phyloP scores from a whole-genome alignment of 2,113 vertebrate species.

The Atrichornis clamosus region DNA sequence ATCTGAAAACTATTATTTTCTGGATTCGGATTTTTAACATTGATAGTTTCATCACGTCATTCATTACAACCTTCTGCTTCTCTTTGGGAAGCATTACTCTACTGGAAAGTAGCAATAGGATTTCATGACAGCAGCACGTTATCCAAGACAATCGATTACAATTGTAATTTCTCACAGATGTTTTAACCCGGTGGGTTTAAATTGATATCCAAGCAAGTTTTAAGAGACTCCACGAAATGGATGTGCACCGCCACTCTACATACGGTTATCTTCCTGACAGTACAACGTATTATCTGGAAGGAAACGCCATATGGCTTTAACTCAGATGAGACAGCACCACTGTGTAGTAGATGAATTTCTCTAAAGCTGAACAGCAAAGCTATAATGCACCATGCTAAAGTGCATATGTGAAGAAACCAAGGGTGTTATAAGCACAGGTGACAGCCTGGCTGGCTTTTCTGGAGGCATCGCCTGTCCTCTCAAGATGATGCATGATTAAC shows the following conservation, averaged over 20 bases:
- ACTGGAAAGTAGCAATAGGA: slow-evolving; percentile 15
- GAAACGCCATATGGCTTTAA: slow-evolving; percentile 4
- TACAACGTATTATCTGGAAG: background rate
- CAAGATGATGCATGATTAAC: background rate
- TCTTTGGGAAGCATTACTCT: slow-evolving; percentile 15
- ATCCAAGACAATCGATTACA: slow-evolving; percentile 19
- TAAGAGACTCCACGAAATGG: background rate
- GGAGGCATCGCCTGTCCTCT: background rate
- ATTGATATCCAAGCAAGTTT: slow-evolving; percentile 14
- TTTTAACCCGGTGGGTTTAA: background rate
- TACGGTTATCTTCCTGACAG: background rate
- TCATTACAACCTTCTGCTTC: slow-evolving; percentile 4
- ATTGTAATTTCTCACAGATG: slow-evolving; percentile 44
- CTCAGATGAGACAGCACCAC: background rate
- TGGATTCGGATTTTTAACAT: background rate
- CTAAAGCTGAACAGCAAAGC: background rate
- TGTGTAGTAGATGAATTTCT: background rate
- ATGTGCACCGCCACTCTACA: background rate
- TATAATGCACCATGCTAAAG: background rate
- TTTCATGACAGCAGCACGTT: background rate
- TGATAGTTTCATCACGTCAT: background rate
- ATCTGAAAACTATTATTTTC: background rate
- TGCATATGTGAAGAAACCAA: background rate
- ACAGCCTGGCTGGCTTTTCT: background rate
- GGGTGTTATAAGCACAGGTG: background rate